phyloP scores from a whole-genome alignment of 1,140 invertebrate genomes.

The Monochamus saltuarius region DNA sequence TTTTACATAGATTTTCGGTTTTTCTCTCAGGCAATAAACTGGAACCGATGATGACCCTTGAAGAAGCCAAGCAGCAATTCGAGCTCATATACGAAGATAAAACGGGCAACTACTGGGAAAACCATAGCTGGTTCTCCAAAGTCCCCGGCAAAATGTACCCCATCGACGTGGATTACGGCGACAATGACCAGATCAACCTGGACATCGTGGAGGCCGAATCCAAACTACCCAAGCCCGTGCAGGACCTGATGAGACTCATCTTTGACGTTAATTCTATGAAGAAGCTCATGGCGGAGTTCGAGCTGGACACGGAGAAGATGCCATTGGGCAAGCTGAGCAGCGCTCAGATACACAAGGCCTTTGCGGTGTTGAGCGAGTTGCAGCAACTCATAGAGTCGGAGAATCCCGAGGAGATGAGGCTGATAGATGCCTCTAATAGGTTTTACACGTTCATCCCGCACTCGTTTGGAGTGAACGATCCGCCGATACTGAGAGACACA shows the following conservation, averaged over 20 bases:
- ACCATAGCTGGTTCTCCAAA: constrained; percentile 74
- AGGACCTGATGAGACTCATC: constrained; percentile 81
- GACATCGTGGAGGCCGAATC: constrained; percentile 59
- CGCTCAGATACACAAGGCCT: constrained; percentile 87
- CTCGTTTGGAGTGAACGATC: constrained; percentile 83
- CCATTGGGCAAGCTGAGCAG: constrained; percentile 88
- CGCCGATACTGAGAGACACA: constrained; percentile 75
- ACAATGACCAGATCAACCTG: constrained; percentile 51
- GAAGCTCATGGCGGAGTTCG: constrained; percentile 89
- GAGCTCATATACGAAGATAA: constrained; percentile 75
- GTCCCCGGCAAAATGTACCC: constrained; percentile 81
- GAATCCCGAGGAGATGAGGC: constrained; percentile 55
- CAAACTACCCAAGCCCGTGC: constrained; percentile 73
- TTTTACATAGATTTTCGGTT: constrained; percentile 4
- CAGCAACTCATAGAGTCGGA: constrained; percentile 62
- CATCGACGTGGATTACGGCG: constrained; percentile 87
- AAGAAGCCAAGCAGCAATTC: constrained; percentile 70
- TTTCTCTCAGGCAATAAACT: constrained; percentile 60
- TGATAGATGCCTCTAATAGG: constrained; percentile 85
- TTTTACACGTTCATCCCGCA: constrained; percentile 89
- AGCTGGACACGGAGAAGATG: constrained; percentile 96
- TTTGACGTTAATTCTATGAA: constrained; percentile 94
- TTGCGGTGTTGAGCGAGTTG: constrained; percentile 76
- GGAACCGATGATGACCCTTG: constrained; percentile 58
- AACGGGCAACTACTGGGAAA: constrained; percentile 78